These are phyloP conservation scores for Hippoglossus stenolepis DNA, from an alignment of 2,113 vertebrate genomes.

Conservation along the genomic window DNA sequence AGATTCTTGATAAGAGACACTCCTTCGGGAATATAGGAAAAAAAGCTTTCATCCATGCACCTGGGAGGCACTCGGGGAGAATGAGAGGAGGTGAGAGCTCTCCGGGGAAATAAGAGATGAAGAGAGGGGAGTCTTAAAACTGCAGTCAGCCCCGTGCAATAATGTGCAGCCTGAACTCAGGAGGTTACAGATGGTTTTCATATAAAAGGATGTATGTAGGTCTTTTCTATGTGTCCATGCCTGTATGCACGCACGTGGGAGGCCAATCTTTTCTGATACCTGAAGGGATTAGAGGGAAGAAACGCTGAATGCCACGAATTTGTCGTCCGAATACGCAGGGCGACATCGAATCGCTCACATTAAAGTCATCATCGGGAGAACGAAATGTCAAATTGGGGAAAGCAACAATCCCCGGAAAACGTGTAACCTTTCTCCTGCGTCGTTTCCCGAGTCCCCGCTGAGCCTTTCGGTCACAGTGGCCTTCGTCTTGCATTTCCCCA, in stretches of 20 bases:
- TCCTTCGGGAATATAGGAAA: neutral
- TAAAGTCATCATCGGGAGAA: slow-evolving; percentile 50
- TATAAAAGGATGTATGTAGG: neutral
- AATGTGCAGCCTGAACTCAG: slow-evolving; percentile 4
- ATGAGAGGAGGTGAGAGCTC: slow-evolving; percentile 17
- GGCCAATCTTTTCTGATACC: neutral
- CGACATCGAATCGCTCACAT: slow-evolving; percentile 23
- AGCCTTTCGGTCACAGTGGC: neutral
- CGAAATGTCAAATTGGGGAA: slow-evolving; percentile 72
- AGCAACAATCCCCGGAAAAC: slow-evolving; percentile 54
- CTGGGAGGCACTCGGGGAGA: neutral
- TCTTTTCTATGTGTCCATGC: neutral
- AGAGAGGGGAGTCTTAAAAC: neutral
- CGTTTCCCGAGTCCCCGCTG: neutral
- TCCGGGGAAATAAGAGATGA: slow-evolving; percentile 9
- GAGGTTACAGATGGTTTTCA: neutral
- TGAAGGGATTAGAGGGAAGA: slow-evolving; percentile 15
- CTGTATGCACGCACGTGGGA: neutral
- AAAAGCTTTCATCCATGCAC: slow-evolving; percentile 38
- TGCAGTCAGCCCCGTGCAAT: neutral
- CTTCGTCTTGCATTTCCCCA: neutral
- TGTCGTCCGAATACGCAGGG: neutral
- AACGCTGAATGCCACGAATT: slow-evolving; percentile 1
- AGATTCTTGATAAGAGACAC: neutral
- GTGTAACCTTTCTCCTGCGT: slow-evolving; percentile 63